Conservation (phyloP, 2,113 vertebrate species). For the Elanus axillaris region DNA sequence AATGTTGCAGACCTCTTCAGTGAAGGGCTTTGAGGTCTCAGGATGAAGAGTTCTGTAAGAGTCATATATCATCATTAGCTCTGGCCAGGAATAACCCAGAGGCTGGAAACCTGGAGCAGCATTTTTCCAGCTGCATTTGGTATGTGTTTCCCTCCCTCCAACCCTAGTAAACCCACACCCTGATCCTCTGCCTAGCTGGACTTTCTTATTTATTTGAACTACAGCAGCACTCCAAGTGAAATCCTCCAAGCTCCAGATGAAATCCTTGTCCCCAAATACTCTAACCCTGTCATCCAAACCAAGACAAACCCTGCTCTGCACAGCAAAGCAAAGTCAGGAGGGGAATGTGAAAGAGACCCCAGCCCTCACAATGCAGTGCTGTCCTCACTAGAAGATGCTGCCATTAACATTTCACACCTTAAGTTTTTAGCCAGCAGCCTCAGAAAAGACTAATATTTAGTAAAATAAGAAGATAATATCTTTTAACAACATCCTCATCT, state of each 20-base stretch:
- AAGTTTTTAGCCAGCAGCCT: fast-evolving
- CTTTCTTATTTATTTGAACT: neutral
- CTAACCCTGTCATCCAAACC: neutral
- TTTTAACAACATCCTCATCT: neutral
- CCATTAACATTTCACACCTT: neutral
- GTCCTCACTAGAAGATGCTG: neutral
- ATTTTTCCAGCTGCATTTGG: neutral
- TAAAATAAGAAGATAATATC: neutral
- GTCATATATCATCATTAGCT: slow-evolving; percentile 49
- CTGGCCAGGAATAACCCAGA: slow-evolving; percentile 7
- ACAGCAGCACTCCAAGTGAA: neutral
- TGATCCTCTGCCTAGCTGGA: neutral
- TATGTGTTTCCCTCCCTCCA: neutral
- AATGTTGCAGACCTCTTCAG: neutral
- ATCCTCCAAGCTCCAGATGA: neutral
- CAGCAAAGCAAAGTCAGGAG: neutral
- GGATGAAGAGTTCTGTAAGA: slow-evolving; percentile 1
- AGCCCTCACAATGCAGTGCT: neutral
- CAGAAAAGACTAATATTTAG: neutral
- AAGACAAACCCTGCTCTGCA: neutral
- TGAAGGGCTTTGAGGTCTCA: neutral
- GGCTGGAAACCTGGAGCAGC: neutral
- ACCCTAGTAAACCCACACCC: neutral
- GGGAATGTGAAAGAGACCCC: neutral
- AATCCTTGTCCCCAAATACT: neutral